A percentile compares a stretch with the other conserved stretches of the same genome.
These are phyloP conservation scores for Melipona beecheii DNA, from an alignment of 2,888 invertebrate genomes.

Conservation along the genomic window DNA sequence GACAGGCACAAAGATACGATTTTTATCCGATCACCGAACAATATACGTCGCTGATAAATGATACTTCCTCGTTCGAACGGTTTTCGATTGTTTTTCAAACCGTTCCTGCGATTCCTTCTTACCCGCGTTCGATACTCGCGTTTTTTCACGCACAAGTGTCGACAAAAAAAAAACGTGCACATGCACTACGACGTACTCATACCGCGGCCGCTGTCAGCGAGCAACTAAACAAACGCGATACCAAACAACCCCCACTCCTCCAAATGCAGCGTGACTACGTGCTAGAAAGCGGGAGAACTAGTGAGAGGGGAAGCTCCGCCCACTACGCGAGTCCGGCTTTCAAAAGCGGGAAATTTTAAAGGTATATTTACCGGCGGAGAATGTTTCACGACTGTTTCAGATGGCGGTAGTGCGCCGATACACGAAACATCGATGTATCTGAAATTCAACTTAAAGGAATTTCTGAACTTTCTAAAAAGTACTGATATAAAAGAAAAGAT, in stretches of 20 bases:
- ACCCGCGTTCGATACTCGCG: conserved; percentile 42
- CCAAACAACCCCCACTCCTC: conserved; percentile 80
- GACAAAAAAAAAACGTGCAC: conserved; percentile 50
- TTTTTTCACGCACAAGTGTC: conserved; percentile 49
- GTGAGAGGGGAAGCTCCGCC: conserved; percentile 64
- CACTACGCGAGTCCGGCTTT: conserved; percentile 35
- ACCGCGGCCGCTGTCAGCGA: conserved; percentile 83
- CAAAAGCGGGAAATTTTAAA: conserved; percentile 49
- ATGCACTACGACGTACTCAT: conserved; percentile 71
- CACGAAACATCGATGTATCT: not conserved
- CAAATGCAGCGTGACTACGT: conserved; percentile 73
- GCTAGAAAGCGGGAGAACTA: conserved; percentile 33
- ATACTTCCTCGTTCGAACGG: not conserved
- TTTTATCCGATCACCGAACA: conserved; percentile 42
- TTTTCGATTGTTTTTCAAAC: conserved; percentile 14
- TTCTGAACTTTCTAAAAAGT: not conserved
- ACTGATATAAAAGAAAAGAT: not conserved
- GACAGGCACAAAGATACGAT: conserved; percentile 48
- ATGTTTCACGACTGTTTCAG: not conserved
- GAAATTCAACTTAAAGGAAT: not conserved
- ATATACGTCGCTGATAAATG: conserved; percentile 19
- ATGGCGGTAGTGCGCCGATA: conserved; percentile 35
- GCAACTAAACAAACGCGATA: conserved; percentile 82
- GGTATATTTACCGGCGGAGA: conserved; percentile 39
- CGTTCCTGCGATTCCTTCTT: conserved; percentile 21